Base-by-base conservation (phyloP, 2,888 invertebrate genomes). In the Trisateles emortualis region DNA sequence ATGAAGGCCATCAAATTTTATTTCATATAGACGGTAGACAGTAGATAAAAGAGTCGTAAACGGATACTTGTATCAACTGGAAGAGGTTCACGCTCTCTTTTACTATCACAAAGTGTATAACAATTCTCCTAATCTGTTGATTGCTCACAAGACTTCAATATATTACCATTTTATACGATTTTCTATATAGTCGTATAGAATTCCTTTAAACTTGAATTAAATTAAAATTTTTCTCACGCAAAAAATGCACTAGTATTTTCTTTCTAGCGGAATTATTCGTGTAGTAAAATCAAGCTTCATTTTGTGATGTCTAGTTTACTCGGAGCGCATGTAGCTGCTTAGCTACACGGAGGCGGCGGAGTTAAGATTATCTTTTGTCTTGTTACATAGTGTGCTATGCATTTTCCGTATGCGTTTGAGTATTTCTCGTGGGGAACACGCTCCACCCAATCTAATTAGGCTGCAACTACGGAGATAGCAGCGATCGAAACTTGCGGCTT, bases 361-460 rank as follows among this genome's bases (percentile, higher is more conserved):
- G 55, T 60, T 60, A 62, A 64, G 66, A 78, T 75, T 74, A 70
- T 63, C 68, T 69, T 69, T 60, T 58, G 60, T 60, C 58, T 68
- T 58, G 67, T 72, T 70, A 67, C 52, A 50, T 49, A 64, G 54
- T 66, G 55, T 58, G 52, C 58, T 55, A 50, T 68, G 75, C 73
- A 79, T 76, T 76, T 75, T 72, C 73, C 53, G 64, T 63, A 52
- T 58, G 56, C 66, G 53, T 64, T 64, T 64, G 38, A 59, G 58
- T 51, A 64, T 69, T 65, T 52, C 48, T 65, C 62, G 52, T 49
- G 50, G 64, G 67, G 64, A 78, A 73, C 79, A 76, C 75, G 81
- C 78, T 79, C 77, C 59, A 47, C 66, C 68, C 77, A 81, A 87
- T 86, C 81, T 88, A 87, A 88, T 88, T 87, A 87, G 80, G 72